Conservation (phyloP, 2,113 vertebrate genomes). For the Eidolon helvum region DNA sequence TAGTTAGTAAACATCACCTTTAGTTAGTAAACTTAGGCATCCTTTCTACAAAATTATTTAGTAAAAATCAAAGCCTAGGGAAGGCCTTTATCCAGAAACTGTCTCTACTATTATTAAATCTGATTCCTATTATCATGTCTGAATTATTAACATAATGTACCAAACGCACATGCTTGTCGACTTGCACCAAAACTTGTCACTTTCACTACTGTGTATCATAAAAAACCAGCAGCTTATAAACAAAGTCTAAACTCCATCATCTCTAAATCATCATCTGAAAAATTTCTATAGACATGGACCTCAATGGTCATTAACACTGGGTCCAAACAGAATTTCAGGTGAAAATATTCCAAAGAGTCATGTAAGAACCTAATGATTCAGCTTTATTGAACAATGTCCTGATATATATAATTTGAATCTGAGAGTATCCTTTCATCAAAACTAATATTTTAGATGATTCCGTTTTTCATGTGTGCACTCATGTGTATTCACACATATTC, state of each 20-base stretch:
- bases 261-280: neutral
- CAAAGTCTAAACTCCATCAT: neutral
- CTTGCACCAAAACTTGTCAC: neutral
- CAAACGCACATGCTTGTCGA: neutral
- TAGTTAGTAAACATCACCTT: neutral
- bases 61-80: neutral
- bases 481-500: neutral
- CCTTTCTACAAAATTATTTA: neutral
- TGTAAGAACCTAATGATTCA: neutral
- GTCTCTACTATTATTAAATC: neutral
- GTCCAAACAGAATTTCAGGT: neutral
- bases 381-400: neutral
- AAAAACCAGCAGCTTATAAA: neutral
- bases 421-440: neutral
- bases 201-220: neutral
- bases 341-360: neutral
- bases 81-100: neutral
- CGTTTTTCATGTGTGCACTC: neutral
- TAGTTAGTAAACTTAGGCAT: neutral
- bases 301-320: neutral
- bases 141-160: neutral
- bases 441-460: neutral
- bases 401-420: neutral
- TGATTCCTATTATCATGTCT: neutral
- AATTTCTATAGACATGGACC: neutral